phyloP scores from a whole-genome alignment of 2,797 vertebrate species.

The Perodicticus potto region DNA sequence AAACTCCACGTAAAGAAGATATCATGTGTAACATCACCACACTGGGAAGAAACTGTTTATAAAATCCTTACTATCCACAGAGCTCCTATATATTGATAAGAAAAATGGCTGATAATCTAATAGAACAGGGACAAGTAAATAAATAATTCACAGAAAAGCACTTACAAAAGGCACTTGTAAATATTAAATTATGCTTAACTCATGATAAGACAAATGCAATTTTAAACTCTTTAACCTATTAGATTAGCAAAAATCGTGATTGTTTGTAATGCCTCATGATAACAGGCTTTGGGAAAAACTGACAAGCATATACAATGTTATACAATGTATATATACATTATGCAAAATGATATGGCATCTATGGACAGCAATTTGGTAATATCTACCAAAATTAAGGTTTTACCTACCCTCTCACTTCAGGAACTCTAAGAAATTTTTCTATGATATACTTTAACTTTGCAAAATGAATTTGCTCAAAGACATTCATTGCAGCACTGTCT shows the following conservation, averaged over 20 bases:
- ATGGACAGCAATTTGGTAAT: background rate
- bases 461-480: background rate
- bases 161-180: background rate
- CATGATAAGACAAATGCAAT: background rate
- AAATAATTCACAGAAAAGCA: constrained; percentile 16
- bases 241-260: background rate
- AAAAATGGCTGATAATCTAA: constrained; percentile 11
- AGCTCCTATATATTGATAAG: background rate
- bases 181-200: background rate
- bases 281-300: background rate
- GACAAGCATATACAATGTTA: background rate
- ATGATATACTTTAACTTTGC: background rate
- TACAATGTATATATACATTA: background rate
- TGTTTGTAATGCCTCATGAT: background rate
- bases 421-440: constrained; percentile 22
- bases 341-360: background rate
- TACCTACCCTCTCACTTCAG: background rate
- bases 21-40: background rate
- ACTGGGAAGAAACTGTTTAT: background rate
- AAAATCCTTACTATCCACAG: constrained; percentile 4
- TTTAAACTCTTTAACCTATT: background rate
- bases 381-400: constrained; percentile 14
- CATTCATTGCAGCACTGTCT: background rate
- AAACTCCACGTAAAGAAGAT: constrained; percentile 1
- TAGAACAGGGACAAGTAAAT: background rate